Base-by-base conservation (phyloP, 2,797 vertebrate species). In the Poecilia picta region DNA sequence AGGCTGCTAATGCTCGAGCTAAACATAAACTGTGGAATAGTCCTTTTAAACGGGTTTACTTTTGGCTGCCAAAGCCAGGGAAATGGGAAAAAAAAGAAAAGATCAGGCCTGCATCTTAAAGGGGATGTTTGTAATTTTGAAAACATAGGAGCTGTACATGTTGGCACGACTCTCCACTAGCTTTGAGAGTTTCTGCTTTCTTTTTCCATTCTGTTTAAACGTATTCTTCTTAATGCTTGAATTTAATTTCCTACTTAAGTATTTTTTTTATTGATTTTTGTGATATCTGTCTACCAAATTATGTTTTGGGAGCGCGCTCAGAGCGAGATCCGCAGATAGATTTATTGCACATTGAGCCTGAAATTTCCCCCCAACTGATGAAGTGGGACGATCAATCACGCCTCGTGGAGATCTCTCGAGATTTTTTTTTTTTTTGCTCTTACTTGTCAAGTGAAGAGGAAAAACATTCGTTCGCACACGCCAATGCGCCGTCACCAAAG, bases 361-460 rank as follows among this genome's bases (percentile, higher is more conserved):
- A 66, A 66, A 66, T 23, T 12, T 23, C 8, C 62, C 62, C 53
- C 33, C 57, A 28, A 41, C 33, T 68, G 64, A 68, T 68, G 3
- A 41, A 70, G 23, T 15, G 39, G 39, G 39, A 43, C 39, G 3
- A 70, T 43, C 39, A 3, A 70, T 70, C 66, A 70, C 8, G 39
- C 66, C 5, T 43, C n/a, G 13, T 43, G 66, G 36, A 25, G 23
- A 70, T 70, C 41, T 43, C 39, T 70, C 8, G 10, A 41, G 39
- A n/a, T n/a, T 41, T 2, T 39, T 39, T 39, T 39, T 39, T 41
- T 41, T 39, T 57, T 25, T 41, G 25, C 49, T 72, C 74, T 3
- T 57, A 33, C 25, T 71, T 80, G 46, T 80, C 73, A 73, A 76
- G 75, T 25, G 12, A 59, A 25, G 59, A 74, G 10, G 46, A 15